These are phyloP conservation scores for Epirrita christyi DNA, from an alignment of 2,888 invertebrate species.

Conservation along the genomic window DNA sequence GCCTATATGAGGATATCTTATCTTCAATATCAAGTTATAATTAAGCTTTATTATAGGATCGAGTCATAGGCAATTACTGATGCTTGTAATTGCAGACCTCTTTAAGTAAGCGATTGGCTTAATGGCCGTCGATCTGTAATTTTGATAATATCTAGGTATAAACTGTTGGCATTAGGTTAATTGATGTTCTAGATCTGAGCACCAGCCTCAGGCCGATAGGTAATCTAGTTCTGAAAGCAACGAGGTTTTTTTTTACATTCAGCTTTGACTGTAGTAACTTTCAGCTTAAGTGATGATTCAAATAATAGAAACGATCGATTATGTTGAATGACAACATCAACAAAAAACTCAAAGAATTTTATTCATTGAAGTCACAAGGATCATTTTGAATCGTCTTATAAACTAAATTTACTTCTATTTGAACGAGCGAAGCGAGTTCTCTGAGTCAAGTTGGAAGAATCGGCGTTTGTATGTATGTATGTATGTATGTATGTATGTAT, in stretches of 20 bases:
- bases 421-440: too few species aligned
- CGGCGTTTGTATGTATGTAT: too few species aligned
- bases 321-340: too few species aligned
- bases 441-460: too few species aligned
- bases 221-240: neutral
- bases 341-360: too few species aligned
- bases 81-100: neutral
- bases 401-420: too few species aligned
- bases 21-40: neutral
- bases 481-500: too few species aligned
- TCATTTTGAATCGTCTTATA: too few species aligned
- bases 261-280: too few species aligned
- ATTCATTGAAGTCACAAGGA: too few species aligned
- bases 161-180: constrained; percentile 2
- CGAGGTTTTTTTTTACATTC: neutral
- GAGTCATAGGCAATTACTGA: neutral
- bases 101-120: neutral
- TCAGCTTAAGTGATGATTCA: neutral
- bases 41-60: neutral
- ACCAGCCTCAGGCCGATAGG: neutral
- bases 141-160: constrained; percentile 3
- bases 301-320: too few species aligned
- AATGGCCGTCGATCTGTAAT: constrained; percentile 1
- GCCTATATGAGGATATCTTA: too few species aligned
- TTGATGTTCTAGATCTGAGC: constrained; percentile 1